Conservation (phyloP, 2,888 invertebrate genomes). For the Metalampra italica region DNA sequence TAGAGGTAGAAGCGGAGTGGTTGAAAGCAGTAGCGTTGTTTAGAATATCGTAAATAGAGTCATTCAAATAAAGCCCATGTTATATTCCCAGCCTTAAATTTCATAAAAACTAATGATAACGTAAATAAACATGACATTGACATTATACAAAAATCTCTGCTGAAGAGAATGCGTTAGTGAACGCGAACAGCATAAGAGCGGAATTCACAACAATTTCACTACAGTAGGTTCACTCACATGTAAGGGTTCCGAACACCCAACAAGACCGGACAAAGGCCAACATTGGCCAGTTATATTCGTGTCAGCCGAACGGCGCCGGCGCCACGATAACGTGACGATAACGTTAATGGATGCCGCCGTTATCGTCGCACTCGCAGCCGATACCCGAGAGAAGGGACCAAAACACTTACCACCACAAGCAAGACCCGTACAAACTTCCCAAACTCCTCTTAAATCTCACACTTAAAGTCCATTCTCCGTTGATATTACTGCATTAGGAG, state of each 20-base stretch:
- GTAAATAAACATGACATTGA: no score
- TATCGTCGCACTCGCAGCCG: constrained; percentile 51
- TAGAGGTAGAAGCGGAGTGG: constrained; percentile 16
- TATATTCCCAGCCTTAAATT: no score
- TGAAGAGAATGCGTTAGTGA: no score
- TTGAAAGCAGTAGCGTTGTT: constrained; percentile 4
- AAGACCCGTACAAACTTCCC: constrained; percentile 18
- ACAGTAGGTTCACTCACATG: background rate
- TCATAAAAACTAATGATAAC: no score
- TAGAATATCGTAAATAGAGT: no score
- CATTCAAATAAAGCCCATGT: no score
- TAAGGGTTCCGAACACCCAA: constrained; percentile 20
- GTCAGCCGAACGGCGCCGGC: constrained; percentile 58
- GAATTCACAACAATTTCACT: background rate
- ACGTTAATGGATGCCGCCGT: constrained; percentile 69
- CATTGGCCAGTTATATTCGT: constrained; percentile 51
- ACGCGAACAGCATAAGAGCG: no score
- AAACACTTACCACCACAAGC: constrained; percentile 23
- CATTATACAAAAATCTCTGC: no score
- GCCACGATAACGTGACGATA: constrained; percentile 67
- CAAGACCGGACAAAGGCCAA: constrained; percentile 44
- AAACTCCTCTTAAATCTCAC: constrained; percentile 15
- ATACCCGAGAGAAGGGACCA: constrained; percentile 36
- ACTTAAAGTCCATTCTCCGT: constrained; percentile 39
- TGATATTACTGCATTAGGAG: constrained; percentile 14